Conservation (phyloP, 2,113 vertebrate genomes). For the Diphyllodes magnificus region DNA sequence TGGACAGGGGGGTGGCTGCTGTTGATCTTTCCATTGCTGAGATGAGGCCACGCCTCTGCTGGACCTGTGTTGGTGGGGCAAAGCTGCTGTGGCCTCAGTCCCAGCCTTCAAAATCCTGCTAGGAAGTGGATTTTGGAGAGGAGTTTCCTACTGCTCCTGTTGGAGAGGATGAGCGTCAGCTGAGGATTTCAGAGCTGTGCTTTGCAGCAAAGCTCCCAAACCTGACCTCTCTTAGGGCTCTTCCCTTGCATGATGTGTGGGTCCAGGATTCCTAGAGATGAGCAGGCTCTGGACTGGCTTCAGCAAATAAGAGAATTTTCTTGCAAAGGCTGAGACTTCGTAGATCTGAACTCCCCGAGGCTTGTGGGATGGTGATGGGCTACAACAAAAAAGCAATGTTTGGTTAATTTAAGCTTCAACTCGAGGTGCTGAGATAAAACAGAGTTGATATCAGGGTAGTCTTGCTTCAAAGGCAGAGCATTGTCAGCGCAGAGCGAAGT, state of each 20-base stretch:
- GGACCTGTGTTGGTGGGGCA: neutral
- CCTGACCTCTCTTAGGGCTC: neutral
- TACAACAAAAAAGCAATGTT: neutral
- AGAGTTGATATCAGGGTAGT: constrained; percentile 16
- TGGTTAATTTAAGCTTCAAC: constrained; percentile 1
- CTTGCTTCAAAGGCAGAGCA: neutral
- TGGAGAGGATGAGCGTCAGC: neutral
- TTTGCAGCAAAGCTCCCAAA: neutral
- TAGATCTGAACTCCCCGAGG: neutral
- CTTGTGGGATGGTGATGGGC: neutral
- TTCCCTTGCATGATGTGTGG: neutral
- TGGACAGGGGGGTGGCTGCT: fast-evolving
- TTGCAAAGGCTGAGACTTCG: neutral
- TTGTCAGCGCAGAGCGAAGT: neutral
- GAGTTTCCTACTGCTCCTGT: neutral
- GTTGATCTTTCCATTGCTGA: neutral
- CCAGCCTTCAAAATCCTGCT: neutral
- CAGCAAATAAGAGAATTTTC: neutral
- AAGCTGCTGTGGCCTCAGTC: neutral
- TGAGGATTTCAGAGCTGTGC: neutral
- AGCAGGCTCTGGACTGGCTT: neutral
- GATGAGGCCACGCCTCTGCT: neutral
- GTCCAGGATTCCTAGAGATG: neutral
- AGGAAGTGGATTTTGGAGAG: neutral
- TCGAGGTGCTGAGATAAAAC: constrained; percentile 16